A percentile compares a stretch with the other conserved stretches of the same genome.
Conservation (phyloP, 2,888 invertebrate species). For the Galerucella pusilla region DNA sequence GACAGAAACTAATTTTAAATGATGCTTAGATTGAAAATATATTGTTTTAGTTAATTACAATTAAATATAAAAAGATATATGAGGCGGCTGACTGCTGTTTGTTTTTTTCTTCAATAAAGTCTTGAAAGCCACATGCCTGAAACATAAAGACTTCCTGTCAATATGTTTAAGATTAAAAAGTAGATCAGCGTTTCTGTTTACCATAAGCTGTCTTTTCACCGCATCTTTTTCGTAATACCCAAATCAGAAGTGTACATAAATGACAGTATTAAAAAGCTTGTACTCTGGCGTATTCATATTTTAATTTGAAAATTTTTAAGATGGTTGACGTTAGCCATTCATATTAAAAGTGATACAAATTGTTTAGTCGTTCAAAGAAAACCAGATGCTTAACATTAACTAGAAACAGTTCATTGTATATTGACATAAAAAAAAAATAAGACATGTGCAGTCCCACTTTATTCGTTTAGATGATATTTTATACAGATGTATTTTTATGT, state of each 20-base stretch:
- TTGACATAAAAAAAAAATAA: constrained; percentile 14
- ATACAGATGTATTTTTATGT: constrained; percentile 18
- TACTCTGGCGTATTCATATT: constrained; percentile 14
- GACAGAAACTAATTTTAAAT: background rate
- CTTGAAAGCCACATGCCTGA: constrained; percentile 10
- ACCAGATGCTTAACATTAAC: constrained; percentile 17
- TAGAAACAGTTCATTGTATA: constrained; percentile 15
- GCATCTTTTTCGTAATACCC: constrained; percentile 9
- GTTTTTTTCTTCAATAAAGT: background rate
- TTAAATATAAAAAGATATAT: background rate
- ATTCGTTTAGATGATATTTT: background rate
- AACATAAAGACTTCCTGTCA: constrained; percentile 17
- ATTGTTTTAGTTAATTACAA: background rate
- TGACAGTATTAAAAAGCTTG: background rate
- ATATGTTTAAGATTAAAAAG: constrained; percentile 11
- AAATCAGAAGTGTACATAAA: constrained; percentile 17
- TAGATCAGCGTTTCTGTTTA: constrained; percentile 12
- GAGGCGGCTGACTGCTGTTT: background rate
- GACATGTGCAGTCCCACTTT: constrained; percentile 10
- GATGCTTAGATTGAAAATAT: background rate
- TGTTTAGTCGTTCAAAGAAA: constrained; percentile 16
- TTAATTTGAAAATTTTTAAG: constrained; percentile 11
- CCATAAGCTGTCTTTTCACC: constrained; percentile 16
- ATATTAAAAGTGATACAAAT: constrained; percentile 14
- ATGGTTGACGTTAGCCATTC: constrained; percentile 16